Conservation (phyloP, 1,140 invertebrate genomes). For the Nylanderia fulva region DNA sequence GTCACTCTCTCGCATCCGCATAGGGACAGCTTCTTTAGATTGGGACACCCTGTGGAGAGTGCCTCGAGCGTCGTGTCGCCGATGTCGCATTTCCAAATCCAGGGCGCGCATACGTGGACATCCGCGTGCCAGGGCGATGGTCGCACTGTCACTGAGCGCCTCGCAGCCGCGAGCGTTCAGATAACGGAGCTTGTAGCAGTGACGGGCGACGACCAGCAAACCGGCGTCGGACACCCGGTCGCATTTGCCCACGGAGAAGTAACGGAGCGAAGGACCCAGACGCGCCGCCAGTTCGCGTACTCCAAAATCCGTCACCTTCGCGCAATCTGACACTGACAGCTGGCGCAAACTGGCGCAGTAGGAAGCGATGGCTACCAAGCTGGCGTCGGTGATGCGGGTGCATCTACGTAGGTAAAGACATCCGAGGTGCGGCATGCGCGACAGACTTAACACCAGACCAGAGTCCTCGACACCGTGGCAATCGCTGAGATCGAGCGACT, state of each 20-base stretch:
- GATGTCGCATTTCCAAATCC: constrained; percentile 97
- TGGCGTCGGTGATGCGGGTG: constrained; percentile 93
- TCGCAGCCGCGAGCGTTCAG: constrained; percentile 96
- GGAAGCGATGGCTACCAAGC: constrained; percentile 93
- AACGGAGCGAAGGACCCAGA: constrained; percentile 93
- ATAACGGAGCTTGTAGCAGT: constrained; percentile 96
- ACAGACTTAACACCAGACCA: constrained; percentile 92
- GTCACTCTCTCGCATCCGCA: constrained; percentile 96
- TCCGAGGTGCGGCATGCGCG: constrained; percentile 94
- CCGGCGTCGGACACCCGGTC: constrained; percentile 94
- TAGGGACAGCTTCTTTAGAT: constrained; percentile 95
- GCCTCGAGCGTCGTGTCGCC: constrained; percentile 94
- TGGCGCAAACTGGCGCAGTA: constrained; percentile 94
- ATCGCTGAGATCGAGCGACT: constrained; percentile 94
- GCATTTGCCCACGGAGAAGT: constrained; percentile 96
- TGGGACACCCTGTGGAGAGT: constrained; percentile 95
- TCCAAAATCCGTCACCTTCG: constrained; percentile 95
- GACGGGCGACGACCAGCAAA: constrained; percentile 93
- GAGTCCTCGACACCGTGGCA: constrained; percentile 93
- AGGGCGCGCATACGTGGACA: constrained; percentile 94
- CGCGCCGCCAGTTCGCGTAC: constrained; percentile 94
- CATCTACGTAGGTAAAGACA: constrained; percentile 96
- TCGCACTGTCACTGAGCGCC: constrained; percentile 95
- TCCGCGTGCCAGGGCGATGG: constrained; percentile 92
- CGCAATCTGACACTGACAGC: constrained; percentile 96